phyloP scores from a whole-genome alignment of 2,113 vertebrate species.

The Ophiodon elongatus region DNA sequence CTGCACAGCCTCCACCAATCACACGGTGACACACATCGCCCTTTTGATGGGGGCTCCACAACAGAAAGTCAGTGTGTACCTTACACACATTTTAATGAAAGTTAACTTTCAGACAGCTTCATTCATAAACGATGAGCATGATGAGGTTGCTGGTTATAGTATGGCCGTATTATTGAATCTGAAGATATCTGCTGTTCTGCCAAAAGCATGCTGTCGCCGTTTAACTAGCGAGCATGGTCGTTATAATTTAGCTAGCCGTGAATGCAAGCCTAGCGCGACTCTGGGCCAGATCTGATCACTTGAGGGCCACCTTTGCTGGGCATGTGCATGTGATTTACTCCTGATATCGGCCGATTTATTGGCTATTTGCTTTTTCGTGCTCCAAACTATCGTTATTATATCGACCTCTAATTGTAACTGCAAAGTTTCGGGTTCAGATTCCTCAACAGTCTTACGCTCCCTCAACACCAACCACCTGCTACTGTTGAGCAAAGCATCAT shows the following conservation, averaged over 20 bases:
- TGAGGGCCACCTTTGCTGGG: neutral
- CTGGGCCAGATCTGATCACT: neutral
- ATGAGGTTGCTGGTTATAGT: neutral
- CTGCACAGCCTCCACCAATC: neutral
- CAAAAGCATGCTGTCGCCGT: neutral
- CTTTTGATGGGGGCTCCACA: too few relatives aligned
- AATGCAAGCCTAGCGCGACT: neutral
- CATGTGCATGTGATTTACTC: neutral
- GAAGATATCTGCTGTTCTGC: neutral
- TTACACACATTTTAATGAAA: neutral
- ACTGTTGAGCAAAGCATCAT: neutral
- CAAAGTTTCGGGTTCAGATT: slow-evolving; percentile 12
- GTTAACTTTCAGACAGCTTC: neutral
- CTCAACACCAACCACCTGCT: neutral
- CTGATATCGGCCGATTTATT: neutral
- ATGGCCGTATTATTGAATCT: neutral
- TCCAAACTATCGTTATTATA: neutral
- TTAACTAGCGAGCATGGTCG: neutral
- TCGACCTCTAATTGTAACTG: neutral
- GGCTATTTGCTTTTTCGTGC: neutral
- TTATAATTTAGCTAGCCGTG: neutral
- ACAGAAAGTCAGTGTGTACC: neutral
- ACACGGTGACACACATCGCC: too few relatives aligned
- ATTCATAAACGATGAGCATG: neutral
- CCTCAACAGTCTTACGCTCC: neutral